Conservation (phyloP, 2,888 invertebrate genomes). For the Lasioglossum zephyrum region DNA sequence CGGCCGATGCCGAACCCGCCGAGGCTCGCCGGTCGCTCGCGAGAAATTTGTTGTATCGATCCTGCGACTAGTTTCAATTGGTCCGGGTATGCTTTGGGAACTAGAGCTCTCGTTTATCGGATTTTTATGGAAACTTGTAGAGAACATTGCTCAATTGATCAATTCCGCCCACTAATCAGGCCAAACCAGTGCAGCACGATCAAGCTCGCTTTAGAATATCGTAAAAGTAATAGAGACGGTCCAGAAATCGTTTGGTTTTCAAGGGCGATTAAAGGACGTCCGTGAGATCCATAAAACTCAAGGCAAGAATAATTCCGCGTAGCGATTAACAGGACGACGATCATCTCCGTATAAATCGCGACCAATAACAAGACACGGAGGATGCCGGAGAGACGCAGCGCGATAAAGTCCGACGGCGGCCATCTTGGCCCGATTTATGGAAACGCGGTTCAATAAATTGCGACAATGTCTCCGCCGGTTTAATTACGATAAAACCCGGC, state of each 20-base stretch:
- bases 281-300: neutral
- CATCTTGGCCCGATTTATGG: slow-evolving; percentile 27
- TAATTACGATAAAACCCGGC: slow-evolving; percentile 40
- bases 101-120: neutral
- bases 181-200: neutral
- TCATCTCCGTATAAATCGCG: neutral
- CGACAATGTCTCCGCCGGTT: slow-evolving; percentile 23
- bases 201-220: neutral
- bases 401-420: slow-evolving; percentile 11
- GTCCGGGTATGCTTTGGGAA: neutral
- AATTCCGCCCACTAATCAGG: neutral
- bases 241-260: neutral
- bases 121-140: neutral
- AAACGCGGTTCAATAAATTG: slow-evolving; percentile 17
- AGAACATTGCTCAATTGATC: neutral
- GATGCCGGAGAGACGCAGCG: neutral
- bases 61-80: neutral
- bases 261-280: neutral
- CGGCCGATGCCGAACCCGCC: neutral
- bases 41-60: slow-evolving; percentile 6
- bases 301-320: neutral
- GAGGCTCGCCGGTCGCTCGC: neutral
- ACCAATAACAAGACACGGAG: slow-evolving; percentile 1
- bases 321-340: neutral
- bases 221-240: neutral